These are phyloP conservation scores for Macrosoma leucophasiata DNA, from an alignment of 2,888 invertebrate genomes.

Conservation along the genomic window DNA sequence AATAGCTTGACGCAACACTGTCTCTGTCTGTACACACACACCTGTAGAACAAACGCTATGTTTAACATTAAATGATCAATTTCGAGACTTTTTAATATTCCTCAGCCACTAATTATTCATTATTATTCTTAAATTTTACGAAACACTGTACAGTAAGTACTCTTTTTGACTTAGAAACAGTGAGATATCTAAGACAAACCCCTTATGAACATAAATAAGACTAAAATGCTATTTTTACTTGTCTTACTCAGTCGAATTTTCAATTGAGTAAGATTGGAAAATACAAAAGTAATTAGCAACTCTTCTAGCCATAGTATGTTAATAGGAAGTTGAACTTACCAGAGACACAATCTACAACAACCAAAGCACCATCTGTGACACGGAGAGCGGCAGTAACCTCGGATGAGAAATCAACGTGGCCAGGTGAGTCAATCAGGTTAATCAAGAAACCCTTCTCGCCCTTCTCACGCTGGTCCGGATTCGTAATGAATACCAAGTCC, in stretches of 20 bases:
- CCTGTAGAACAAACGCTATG: conserved; percentile 71
- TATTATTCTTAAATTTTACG: too few species aligned
- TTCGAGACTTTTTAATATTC: background rate
- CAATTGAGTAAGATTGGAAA: conserved; percentile 1
- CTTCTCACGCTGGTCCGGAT: conserved; percentile 92
- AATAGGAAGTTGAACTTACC: conserved; percentile 82
- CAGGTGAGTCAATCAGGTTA: conserved; percentile 99
- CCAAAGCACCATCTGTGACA: conserved; percentile 99
- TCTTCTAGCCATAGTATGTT: background rate
- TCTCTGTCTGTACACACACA: conserved; percentile 99
- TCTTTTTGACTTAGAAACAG: too few species aligned
- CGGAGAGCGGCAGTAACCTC: conserved; percentile 99
- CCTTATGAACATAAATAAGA: too few species aligned
- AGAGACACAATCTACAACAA: conserved; percentile 99
- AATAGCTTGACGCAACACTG: conserved; percentile 99
- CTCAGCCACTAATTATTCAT: background rate
- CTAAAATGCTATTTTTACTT: background rate
- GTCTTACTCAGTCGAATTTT: background rate
- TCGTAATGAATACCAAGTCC: conserved; percentile 95
- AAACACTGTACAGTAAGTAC: too few species aligned
- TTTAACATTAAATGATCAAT: background rate
- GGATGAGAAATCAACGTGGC: conserved; percentile 99
- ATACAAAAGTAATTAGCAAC: conserved; percentile 20
- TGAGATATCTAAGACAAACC: too few species aligned
- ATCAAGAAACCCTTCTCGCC: conserved; percentile 97